Base-by-base conservation (phyloP, 2,888 invertebrate species). In the Leucophenga montana region DNA sequence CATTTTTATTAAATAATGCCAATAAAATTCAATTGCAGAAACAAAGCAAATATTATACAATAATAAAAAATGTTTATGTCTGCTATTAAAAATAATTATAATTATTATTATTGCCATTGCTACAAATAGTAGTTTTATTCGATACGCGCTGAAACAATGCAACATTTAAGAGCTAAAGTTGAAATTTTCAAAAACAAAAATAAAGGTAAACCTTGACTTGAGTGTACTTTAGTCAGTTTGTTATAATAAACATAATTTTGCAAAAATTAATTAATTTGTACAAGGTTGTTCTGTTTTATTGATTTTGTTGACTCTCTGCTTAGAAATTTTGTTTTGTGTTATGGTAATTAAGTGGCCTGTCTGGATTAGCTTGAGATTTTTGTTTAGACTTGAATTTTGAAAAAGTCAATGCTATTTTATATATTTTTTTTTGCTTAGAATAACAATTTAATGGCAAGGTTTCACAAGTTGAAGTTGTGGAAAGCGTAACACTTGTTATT, bases 341-440 rank as follows among this genome's bases (percentile, higher is more conserved):
- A 79, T 83, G 80, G 75, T 83, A 77, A 80, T 83, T 79, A 79
- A 71, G 20, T 48, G n/a, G 44, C 56, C 18, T 61, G 20, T 61
- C 61, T 39, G 61, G 61, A 61, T 61, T 61, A 18, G 61, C 61
- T 39, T 14, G 11, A 39, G 39, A 39, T 39, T 39, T 39, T 39
- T 39, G 39, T 39, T 39, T 5, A 5, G 39, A 39, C 9, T 3
- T 39, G 18, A 56, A 11, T n/a, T n/a, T n/a, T n/a, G n/a, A n/a
- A n/a, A n/a, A n/a, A n/a, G n/a, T n/a, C n/a, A n/a, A n/a, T n/a
- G n/a, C n/a, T n/a, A n/a, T n/a, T n/a, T n/a, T n/a, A n/a, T n/a
- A 1, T 0, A 56, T 22, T 4, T 22, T 5, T 6, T 22, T 56
- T 1, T 16, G n/a, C 16, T n/a, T 50, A n/a, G 18, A 0, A 56